Base-by-base conservation (phyloP, 1,140 invertebrate genomes). In the Drosophila pectinifera region DNA sequence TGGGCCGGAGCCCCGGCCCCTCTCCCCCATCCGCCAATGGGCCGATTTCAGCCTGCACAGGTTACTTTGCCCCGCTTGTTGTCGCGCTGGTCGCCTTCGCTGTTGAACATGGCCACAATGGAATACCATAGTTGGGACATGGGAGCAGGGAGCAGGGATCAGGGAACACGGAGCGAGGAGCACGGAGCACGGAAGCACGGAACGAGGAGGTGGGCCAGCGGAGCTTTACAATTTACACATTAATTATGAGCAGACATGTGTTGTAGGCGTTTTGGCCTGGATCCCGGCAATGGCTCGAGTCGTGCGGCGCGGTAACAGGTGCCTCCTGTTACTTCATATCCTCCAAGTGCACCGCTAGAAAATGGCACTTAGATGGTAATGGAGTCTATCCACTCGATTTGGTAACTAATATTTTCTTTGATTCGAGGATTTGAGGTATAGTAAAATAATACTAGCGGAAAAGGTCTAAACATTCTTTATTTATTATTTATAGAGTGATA, bases 221-320 rank as follows among this genome's bases (percentile, higher is more conserved):
- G 63, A 80, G 84, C 84, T 89, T 89, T 89, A 89, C 84, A 89
- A 84, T 89, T 89, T 89, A 89, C 84, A 89, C 84, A 89, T 89
- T 89, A 89, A 89, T 89, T 89, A 89, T 89, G 84, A 89, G 84
- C 84, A 89, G 84, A 89, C 80, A 89, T 89, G 84, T 89, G 84
- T 89, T 89, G 84, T 83, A 84, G 83, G 83, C 79, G 75, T 67
- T 63, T 75, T 73, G 65, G 78, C 45, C 57, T 45, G 41, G 46
- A 36, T 45, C 45, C 63, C 51, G 36, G 31, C 18, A 45, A 22
- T 68, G 28, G 34, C 59, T 36, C 46, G 55, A 65, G 54, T 73
- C 78, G 42, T 75, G 73, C 65, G 26, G 42, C 42, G 81, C 77
- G 83, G 83, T 86, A 86, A 86, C 83, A 86, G 83, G 84, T 88